Evolutionary conservation across 2,113 vertebrate genomes (phyloP).

Genomic region (Camarhynchus parvulus): DNA sequence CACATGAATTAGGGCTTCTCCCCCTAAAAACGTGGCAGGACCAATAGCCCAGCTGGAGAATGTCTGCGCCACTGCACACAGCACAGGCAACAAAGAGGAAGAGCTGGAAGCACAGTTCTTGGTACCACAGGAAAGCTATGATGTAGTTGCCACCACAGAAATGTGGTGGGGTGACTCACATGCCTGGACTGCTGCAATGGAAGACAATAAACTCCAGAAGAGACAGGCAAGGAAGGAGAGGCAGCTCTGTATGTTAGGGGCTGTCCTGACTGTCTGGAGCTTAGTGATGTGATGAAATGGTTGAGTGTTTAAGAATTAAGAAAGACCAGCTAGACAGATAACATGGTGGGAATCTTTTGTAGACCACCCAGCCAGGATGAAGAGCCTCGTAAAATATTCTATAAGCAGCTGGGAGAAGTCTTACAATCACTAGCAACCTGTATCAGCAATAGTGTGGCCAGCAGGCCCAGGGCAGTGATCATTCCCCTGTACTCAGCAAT

Average conservation of each 20-base stretch:
- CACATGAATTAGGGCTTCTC: not conserved
- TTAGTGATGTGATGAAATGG: not conserved
- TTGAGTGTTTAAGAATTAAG: not conserved
- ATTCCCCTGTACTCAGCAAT: not conserved
- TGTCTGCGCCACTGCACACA: not conserved
- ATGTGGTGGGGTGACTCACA: not conserved
- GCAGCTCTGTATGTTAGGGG: accelerated
- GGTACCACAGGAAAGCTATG: not conserved
- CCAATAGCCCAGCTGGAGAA: not conserved
- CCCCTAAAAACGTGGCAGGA: not conserved
- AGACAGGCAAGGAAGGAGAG: not conserved
- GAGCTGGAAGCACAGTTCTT: not conserved
- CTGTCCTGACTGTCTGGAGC: not conserved
- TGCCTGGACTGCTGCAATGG: not conserved
- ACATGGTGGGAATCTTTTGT: not conserved
- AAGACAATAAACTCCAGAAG: not conserved
- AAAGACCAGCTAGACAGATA: not conserved
- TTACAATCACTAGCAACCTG: not conserved
- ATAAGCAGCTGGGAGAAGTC: not conserved
- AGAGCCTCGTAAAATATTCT: not conserved
- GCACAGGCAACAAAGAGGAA: not conserved
- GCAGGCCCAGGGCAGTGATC: not conserved
- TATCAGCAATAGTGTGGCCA: not conserved
- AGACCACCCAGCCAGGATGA: not conserved
- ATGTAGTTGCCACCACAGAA: not conserved